Base-by-base conservation (phyloP, 2,797 vertebrate genomes). In the Hyperoplus immaculatus region DNA sequence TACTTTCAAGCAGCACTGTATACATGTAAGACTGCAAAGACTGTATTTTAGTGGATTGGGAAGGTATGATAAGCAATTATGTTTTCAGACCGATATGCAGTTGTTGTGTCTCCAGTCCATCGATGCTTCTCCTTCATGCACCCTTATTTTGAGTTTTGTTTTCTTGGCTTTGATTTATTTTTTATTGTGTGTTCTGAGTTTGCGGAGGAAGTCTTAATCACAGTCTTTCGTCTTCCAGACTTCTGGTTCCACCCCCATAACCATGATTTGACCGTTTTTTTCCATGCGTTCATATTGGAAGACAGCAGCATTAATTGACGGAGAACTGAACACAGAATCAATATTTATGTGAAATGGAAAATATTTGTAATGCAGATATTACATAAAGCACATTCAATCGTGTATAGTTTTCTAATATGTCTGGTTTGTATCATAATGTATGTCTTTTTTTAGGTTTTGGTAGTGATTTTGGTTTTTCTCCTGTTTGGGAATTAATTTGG, bases 381-480 rank as follows among this genome's bases (percentile, higher is more conserved):
- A 83, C 90, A 88, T 93, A 90, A 84, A 95, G 89, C 89, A 95
- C 92, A 94, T 83, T 95, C 59, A 85, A 71, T 88, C 75, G 78
- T 94, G 92, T 92, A 88, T 91, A 78, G 81, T 92, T 95, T 94
- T 93, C 79, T 92, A 89, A 87, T 84, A 69, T 73, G 85, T 92
- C 90, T 93, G 58, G 74, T 93, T 94, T 93, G 81, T 91, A 92
- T 78, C 69, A 88, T 83, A 82, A 29, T 29, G 72, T 72, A 77
- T 80, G 58, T 83, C 56, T 69, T 79, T 82, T 62, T 65, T 71
- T 81, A 72, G 43, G 43, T 76, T 85, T 77, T 67, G n/a, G 29
- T 85, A 62, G 69, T 68, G 45, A 83, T 64, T 76, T 47, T 67
- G 15, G 80, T 80, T 74, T 70, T 74, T 70, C 42, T 93, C 74